These are phyloP conservation scores for Catagonus wagneri DNA, from an alignment of 2,113 vertebrate species.

Conservation along the genomic window DNA sequence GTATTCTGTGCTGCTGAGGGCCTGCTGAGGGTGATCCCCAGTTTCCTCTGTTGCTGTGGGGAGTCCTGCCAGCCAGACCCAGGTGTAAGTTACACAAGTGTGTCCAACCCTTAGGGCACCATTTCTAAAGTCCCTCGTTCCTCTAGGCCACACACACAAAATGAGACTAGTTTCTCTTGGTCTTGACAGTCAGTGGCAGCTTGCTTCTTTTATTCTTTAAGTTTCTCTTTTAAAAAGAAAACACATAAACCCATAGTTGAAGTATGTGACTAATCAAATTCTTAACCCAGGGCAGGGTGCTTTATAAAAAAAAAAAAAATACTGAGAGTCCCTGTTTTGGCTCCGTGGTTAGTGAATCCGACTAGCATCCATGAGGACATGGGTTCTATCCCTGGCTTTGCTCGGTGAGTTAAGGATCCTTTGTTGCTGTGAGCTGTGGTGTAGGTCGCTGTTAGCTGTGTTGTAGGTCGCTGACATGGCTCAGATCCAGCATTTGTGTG, in stretches of 20 bases:
- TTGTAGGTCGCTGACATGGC: no score
- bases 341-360: no score
- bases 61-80: background rate
- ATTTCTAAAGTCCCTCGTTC: background rate
- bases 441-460: no score
- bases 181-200: background rate
- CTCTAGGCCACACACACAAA: background rate
- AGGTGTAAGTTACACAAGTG: background rate
- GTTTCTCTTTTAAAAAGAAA: background rate
- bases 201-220: background rate
- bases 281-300: background rate
- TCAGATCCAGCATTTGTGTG: no score
- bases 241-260: background rate
- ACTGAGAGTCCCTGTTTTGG: no score
- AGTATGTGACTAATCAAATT: background rate
- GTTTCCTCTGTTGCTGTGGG: background rate
- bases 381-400: no score
- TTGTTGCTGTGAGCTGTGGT: no score
- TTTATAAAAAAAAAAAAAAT: background rate
- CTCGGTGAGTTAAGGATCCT: no score
- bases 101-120: background rate
- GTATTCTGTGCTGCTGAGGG: background rate
- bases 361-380: no score
- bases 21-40: background rate
- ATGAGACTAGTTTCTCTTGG: background rate